phyloP scores from a whole-genome alignment of 2,888 invertebrate species.

The Xanthostigma xanthostigma region DNA sequence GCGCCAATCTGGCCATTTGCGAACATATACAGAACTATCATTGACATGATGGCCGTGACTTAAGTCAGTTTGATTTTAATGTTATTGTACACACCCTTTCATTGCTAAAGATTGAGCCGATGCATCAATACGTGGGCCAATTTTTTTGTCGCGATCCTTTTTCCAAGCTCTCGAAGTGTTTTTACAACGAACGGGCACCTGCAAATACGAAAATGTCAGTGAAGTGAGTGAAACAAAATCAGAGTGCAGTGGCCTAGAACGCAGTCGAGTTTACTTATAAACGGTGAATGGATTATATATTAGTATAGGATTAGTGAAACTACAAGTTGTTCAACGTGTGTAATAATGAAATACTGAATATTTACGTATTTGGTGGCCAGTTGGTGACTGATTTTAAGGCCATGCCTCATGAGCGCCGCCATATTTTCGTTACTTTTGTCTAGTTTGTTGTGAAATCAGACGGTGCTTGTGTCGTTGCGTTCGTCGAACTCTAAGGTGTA shows the following conservation, averaged over 20 bases:
- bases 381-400: slow-evolving; percentile 26
- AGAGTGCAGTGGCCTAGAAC: background rate
- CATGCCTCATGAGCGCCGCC: slow-evolving; percentile 45
- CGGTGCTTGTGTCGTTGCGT: no score
- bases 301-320: no score
- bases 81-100: slow-evolving; percentile 44
- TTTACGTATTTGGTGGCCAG: slow-evolving; percentile 28
- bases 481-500: no score
- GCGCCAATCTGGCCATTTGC: no score
- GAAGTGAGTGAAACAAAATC: background rate
- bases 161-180: slow-evolving; percentile 28
- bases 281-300: background rate
- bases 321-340: slow-evolving; percentile 2
- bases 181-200: slow-evolving; percentile 22
- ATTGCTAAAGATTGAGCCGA: slow-evolving; percentile 48
- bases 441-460: no score
- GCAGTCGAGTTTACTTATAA: slow-evolving; percentile 1
- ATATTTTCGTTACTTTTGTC: slow-evolving; percentile 27
- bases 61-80: slow-evolving; percentile 17
- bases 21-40: slow-evolving; percentile 16
- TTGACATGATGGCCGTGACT: slow-evolving; percentile 22
- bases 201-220: slow-evolving; percentile 10
- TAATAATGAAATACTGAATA: slow-evolving; percentile 16
- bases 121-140: slow-evolving; percentile 31
- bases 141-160: slow-evolving; percentile 28